phyloP scores from a whole-genome alignment of 2,797 vertebrate species.

The Xenops minutus region DNA sequence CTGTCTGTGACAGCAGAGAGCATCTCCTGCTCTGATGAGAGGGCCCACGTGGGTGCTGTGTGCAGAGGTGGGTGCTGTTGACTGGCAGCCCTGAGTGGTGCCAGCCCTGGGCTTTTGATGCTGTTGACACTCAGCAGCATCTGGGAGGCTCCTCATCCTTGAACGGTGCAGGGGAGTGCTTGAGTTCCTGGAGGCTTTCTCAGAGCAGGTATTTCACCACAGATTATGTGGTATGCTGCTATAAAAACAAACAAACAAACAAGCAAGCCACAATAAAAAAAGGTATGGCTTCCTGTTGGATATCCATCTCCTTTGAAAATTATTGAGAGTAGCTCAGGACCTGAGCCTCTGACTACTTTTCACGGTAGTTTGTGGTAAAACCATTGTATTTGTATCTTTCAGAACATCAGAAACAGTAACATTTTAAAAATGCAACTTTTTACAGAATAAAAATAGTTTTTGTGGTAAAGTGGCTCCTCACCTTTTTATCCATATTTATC shows the following conservation, averaged over 20 bases:
- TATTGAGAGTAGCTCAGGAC: neutral
- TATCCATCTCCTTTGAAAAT: neutral
- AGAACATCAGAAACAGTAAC: neutral
- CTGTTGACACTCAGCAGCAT: neutral
- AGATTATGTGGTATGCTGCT: neutral
- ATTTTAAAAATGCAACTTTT: neutral
- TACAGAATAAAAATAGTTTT: neutral
- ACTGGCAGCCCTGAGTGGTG: neutral
- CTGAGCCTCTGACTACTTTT: neutral
- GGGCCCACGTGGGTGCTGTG: fast-evolving
- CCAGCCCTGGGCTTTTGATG: neutral
- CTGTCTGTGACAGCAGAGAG: neutral
- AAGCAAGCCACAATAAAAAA: neutral
- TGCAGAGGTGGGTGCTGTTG: neutral
- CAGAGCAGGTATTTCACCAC: neutral
- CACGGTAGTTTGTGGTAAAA: neutral
- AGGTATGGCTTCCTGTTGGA: neutral
- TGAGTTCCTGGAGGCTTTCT: neutral
- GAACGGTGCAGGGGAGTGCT: neutral
- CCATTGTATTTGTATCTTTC: neutral
- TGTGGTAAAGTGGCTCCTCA: neutral
- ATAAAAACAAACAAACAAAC: neutral
- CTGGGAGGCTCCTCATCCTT: neutral
- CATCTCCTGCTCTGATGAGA: neutral
- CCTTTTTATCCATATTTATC: slow-evolving; percentile 55